These are phyloP conservation scores for Mesocentrotus franciscanus DNA, from an alignment of 53 echinoderm and acorn worm species.

Conservation along the genomic window DNA sequence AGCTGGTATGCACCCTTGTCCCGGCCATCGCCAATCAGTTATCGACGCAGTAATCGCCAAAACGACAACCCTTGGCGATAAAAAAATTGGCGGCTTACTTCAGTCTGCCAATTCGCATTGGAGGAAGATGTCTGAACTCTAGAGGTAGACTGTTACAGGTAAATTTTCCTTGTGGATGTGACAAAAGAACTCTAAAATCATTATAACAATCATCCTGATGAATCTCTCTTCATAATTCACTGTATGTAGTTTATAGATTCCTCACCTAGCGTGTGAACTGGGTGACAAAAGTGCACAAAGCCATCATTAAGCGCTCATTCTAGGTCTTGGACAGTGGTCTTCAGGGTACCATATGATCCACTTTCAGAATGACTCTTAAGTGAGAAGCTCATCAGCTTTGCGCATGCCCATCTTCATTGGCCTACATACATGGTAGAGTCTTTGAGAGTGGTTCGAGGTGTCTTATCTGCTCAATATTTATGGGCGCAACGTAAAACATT, in stretches of 20 bases:
- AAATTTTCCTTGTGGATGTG: too few relatives aligned
- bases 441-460: constrained; percentile 7
- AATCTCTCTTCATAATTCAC: too few relatives aligned
- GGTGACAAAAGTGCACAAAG: constrained; percentile 8
- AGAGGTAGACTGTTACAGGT: too few relatives aligned
- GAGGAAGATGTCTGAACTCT: too few relatives aligned
- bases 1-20: too few relatives aligned
- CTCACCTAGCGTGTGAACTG: not conserved
- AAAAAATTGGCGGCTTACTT: too few relatives aligned
- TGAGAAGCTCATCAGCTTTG: not conserved
- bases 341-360: constrained; percentile 21
- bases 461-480: constrained; percentile 44
- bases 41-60: too few relatives aligned
- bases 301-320: not conserved
- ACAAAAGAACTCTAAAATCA: too few relatives aligned
- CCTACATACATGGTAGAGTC: constrained; percentile 53
- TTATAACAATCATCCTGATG: too few relatives aligned
- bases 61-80: too few relatives aligned
- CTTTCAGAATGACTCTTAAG: constrained; percentile 16
- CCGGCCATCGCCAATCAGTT: too few relatives aligned
- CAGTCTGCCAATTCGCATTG: too few relatives aligned
- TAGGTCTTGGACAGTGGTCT: not conserved
- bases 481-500: constrained; percentile 2
- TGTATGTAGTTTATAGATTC: not conserved
- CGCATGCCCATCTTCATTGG: constrained; percentile 51